Base-by-base conservation (phyloP, 2,113 vertebrate species). In the Eidolon helvum region DNA sequence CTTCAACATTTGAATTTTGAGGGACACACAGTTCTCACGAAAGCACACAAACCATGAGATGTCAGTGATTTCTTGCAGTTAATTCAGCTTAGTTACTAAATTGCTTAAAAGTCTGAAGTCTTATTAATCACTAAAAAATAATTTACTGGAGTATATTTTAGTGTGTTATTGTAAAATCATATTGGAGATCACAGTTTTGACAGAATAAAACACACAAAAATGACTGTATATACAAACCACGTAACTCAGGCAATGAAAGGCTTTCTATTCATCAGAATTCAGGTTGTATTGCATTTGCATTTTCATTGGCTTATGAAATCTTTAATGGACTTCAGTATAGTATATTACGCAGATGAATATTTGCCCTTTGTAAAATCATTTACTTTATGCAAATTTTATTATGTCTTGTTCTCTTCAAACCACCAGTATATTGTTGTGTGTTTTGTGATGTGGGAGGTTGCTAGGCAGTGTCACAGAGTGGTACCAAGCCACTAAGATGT, bases 301-400 rank as follows among this genome's bases (percentile, higher is more conserved):
- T 95, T 95, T 95, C n/a, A n/a, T 87, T 95, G 30, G 12, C 19
- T 93, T 95, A 71, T 75, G n/a, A 72, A 96, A 84, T 55, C 38
- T 79, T 79, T 93, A 90, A 66, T 84, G 40, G n/a, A 80, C 35
- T 74, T 92, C 10, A 69, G 11, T 57, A 66, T 71, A 80, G 50
- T 48, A 57, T 86, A 87, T 95, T 94, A 95, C 90, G 7, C 10
- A 91, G 55, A 82, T 68, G 48, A 77, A 79, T 87, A 90, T 92
- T 86, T 96, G 16, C 3, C 35, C 14, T 80, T 82, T 96, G 68
- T 61, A 66, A 94, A 74, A 35, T 92, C 9, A 85, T 78, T 93
- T 93, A 55, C 72, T 96, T 84, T 79, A 86, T 74, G 24, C 61
- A 94, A 68, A 57, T 57, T 75, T 82, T 83, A 57, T 65, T 87